phyloP scores from a whole-genome alignment of 35 echinoderm and acorn worm genomes.

The Apostichopus japonicus region DNA sequence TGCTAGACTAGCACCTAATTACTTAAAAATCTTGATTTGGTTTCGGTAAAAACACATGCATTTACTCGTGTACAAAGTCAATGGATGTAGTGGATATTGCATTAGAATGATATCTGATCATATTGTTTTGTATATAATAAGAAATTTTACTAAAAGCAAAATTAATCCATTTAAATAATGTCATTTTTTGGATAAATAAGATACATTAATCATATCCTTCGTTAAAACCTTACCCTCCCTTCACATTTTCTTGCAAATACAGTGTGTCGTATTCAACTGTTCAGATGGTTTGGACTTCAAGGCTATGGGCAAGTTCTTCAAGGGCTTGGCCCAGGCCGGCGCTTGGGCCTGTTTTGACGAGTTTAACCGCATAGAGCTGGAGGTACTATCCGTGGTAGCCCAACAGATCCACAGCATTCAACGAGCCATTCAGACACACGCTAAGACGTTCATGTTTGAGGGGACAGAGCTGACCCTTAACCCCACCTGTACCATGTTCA shows the following conservation, averaged over 20 bases:
- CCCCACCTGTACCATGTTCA: conserved; percentile 97
- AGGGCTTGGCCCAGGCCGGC: conserved; percentile 92
- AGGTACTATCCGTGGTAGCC: conserved; percentile 94
- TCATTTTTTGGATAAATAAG: too few relatives aligned
- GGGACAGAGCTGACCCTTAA: conserved; percentile 94
- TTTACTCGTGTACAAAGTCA: too few relatives aligned
- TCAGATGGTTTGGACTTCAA: conserved; percentile 97
- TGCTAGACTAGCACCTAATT: too few relatives aligned
- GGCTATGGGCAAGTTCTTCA: conserved; percentile 99
- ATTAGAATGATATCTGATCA: too few relatives aligned
- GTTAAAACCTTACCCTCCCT: too few relatives aligned
- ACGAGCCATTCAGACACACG: conserved; percentile 77
- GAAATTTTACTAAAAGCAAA: too few relatives aligned
- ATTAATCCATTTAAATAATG: too few relatives aligned
- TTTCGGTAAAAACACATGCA: too few relatives aligned
- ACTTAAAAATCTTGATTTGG: too few relatives aligned
- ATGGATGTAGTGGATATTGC: too few relatives aligned
- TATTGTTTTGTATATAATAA: too few relatives aligned
- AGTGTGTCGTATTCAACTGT: conserved; percentile 99
- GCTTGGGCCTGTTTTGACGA: conserved; percentile 99
- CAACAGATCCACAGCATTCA: conserved; percentile 99
- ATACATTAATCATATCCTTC: too few relatives aligned
- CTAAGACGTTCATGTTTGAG: conserved; percentile 95
- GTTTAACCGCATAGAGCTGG: conserved; percentile 98
- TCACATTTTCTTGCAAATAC: neutral